Percentiles rank a stretch among this genome's conserved stretches.
phyloP scores from a whole-genome alignment of 2,888 invertebrate genomes.

The Andrena haemorrhoa region DNA sequence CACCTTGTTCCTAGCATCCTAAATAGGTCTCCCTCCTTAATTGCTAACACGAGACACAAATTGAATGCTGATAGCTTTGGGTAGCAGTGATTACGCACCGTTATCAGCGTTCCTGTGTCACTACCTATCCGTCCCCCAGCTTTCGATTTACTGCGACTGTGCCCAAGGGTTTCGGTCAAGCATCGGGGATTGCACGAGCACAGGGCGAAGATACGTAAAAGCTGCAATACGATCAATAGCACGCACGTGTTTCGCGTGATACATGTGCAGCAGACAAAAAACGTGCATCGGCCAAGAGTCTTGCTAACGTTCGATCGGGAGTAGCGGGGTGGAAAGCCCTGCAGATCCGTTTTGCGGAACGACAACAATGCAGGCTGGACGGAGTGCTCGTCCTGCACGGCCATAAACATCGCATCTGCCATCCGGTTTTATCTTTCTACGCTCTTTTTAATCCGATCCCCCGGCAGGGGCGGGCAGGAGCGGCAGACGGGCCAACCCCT shows the following conservation, averaged over 20 bases:
- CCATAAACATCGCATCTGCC: conserved; percentile 79
- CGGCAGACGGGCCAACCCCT: conserved; percentile 58
- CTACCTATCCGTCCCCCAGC: too few species aligned
- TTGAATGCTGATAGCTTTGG: too few species aligned
- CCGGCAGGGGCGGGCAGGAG: conserved; percentile 63
- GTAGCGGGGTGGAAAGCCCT: conserved; percentile 37
- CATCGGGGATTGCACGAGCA: neutral
- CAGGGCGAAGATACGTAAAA: neutral
- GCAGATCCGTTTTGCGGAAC: conserved; percentile 52
- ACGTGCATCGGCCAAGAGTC: conserved; percentile 29
- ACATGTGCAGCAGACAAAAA: conserved; percentile 3
- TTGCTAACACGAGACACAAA: too few species aligned
- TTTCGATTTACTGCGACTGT: too few species aligned
- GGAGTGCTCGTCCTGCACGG: conserved; percentile 53
- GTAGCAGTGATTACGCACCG: too few species aligned
- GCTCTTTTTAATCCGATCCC: conserved; percentile 79
- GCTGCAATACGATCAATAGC: conserved; percentile 36
- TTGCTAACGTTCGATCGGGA: conserved; percentile 40
- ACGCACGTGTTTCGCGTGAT: conserved; percentile 7
- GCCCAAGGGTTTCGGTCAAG: too few species aligned
- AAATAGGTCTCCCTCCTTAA: too few species aligned
- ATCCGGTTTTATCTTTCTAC: conserved; percentile 81
- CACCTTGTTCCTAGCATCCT: too few species aligned
- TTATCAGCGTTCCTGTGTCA: too few species aligned
- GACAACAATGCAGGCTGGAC: conserved; percentile 65